These are phyloP conservation scores for Bubalus kerabau DNA, from an alignment of 2,113 vertebrate genomes.

Conservation along the genomic window DNA sequence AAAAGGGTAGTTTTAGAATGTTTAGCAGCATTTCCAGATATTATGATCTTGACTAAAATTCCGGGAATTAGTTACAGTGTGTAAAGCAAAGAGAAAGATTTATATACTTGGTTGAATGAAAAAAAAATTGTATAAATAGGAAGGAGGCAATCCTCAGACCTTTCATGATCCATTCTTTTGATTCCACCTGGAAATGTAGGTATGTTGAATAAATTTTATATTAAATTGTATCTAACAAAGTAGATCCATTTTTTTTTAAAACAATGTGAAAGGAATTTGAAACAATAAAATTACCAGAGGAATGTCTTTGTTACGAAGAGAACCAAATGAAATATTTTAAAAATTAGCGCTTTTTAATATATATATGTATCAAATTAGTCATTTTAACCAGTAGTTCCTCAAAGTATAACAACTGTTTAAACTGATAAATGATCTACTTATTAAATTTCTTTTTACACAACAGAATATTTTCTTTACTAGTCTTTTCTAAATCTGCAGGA, in stretches of 20 bases:
- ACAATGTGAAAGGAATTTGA: not conserved
- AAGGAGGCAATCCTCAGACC: not conserved
- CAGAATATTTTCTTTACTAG: not conserved
- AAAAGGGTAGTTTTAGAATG: not conserved
- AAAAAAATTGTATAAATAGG: not conserved
- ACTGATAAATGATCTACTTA: not conserved
- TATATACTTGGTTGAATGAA: not conserved
- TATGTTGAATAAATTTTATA: not conserved
- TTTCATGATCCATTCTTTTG: not conserved
- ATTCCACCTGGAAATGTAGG: not conserved
- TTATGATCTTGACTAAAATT: slow-evolving; percentile 14
- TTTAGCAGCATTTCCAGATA: not conserved
- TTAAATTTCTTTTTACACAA: not conserved
- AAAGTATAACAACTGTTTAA: not conserved
- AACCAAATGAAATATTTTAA: not conserved
- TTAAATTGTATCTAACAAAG: not conserved
- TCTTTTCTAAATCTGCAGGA: not conserved
- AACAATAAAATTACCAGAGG: slow-evolving; percentile 1
- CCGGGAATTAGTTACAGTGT: not conserved
- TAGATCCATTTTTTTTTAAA: slow-evolving; percentile 43
- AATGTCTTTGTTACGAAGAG: not conserved
- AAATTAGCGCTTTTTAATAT: not conserved
- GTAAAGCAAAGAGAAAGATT: not conserved
- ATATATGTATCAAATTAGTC: not conserved
- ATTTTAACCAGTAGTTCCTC: not conserved